A percentile compares a stretch with the other conserved stretches of the same genome.
Conservation (phyloP, 1,140 invertebrate species). For the Ceratitis capitata region DNA sequence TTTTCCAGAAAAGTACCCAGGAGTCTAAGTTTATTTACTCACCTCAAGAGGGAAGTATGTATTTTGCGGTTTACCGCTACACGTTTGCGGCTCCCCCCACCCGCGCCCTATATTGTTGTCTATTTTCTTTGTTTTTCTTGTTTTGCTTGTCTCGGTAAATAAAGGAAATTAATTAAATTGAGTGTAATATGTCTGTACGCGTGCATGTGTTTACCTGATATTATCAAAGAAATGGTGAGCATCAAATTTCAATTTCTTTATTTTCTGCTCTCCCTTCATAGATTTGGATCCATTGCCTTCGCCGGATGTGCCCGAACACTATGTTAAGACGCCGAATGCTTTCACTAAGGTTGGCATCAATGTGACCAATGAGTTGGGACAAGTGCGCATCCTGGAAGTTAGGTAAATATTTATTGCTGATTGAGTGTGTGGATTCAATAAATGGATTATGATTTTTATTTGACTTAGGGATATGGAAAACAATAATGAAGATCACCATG, state of each 20-base stretch:
- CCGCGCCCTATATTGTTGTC: background rate
- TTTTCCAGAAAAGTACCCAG: background rate
- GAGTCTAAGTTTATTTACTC: background rate
- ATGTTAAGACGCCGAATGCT: constrained; percentile 48
- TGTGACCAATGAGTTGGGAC: constrained; percentile 63
- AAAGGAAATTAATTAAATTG: constrained; percentile 14
- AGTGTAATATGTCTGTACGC: too few species aligned
- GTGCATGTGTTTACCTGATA: background rate
- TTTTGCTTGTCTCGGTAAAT: background rate
- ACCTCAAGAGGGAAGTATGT: too few species aligned
- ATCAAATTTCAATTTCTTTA: background rate
- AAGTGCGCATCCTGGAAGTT: constrained; percentile 58
- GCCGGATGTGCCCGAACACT: constrained; percentile 48
- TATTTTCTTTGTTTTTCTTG: background rate
- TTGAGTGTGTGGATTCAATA: background rate
- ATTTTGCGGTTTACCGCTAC: background rate
- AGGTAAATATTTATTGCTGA: constrained; percentile 50
- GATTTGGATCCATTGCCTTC: constrained; percentile 56
- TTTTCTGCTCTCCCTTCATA: background rate
- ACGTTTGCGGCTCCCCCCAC: background rate
- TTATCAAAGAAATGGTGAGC: background rate
- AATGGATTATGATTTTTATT: background rate
- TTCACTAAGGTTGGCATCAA: constrained; percentile 63
- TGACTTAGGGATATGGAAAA: constrained; percentile 58
- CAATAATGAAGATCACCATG: constrained; percentile 62